These are phyloP conservation scores for Ischnus inquisitorius DNA, from an alignment of 2,888 invertebrate species.

Conservation along the genomic window DNA sequence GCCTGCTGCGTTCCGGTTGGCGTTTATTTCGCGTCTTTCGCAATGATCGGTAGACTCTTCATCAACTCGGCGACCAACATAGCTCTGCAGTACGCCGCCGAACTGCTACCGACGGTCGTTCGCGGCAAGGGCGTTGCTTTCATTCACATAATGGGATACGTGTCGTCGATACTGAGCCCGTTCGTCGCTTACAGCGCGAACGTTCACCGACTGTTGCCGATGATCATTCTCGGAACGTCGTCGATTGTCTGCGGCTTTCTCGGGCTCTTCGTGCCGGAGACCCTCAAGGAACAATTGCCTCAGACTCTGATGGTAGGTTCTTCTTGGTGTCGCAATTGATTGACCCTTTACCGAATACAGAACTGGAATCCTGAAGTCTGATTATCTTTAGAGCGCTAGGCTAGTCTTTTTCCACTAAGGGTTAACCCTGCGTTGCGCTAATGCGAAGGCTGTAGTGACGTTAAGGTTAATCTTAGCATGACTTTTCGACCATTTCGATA, in stretches of 20 bases:
- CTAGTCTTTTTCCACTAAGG: too few species aligned
- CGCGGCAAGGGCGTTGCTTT: conserved; percentile 93
- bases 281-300: conserved; percentile 92
- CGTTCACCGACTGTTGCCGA: conserved; percentile 89
- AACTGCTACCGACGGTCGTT: conserved; percentile 93
- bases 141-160: conserved; percentile 95
- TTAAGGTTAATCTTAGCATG: too few species aligned
- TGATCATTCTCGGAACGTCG: conserved; percentile 91
- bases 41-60: conserved; percentile 92
- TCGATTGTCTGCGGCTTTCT: conserved; percentile 91
- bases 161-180: conserved; percentile 92
- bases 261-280: conserved; percentile 92
- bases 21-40: conserved; percentile 90
- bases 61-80: conserved; percentile 95
- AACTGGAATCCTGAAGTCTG: too few species aligned
- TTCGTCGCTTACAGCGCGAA: conserved; percentile 93
- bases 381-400: too few species aligned
- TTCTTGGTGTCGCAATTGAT: neutral
- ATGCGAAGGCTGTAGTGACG: too few species aligned
- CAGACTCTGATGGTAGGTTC: conserved; percentile 88
- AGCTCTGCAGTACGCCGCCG: conserved; percentile 94
- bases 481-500: too few species aligned
- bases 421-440: too few species aligned
- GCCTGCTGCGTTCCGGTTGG: conserved; percentile 91
- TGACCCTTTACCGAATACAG: neutral